Evolutionary conservation across 2,888 invertebrate species (phyloP).

Genomic region (Yponomeuta evonymella): DNA sequence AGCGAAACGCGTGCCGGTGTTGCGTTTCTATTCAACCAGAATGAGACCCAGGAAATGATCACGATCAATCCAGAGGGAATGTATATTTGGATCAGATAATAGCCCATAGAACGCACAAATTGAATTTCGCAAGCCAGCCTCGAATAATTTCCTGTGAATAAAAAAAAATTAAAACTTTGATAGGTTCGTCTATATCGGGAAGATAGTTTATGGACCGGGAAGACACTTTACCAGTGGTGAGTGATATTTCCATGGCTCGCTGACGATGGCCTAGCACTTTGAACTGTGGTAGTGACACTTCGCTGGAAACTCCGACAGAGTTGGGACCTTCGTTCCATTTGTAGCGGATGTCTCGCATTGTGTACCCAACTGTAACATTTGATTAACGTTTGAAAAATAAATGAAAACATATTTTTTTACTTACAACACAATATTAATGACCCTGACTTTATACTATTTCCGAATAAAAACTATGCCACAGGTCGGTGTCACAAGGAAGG

Average conservation of each 20-base stretch:
- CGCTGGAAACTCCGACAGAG: constrained; percentile 96
- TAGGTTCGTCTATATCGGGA: not conserved
- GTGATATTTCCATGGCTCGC: constrained; percentile 96
- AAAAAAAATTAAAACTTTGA: not conserved
- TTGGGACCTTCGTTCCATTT: constrained; percentile 97
- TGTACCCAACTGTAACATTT: constrained; percentile 91
- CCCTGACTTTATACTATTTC: too few relatives aligned
- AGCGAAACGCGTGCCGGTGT: constrained; percentile 95
- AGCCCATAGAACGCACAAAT: constrained; percentile 98
- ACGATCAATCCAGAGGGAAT: constrained; percentile 98
- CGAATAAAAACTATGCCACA: too few relatives aligned
- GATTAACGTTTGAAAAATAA: not conserved
- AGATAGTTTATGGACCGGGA: not conserved
- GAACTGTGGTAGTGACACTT: constrained; percentile 98
- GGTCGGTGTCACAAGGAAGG: too few relatives aligned
- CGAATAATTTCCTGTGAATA: constrained; percentile 91
- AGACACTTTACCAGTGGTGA: constrained; percentile 90
- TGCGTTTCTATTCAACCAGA: constrained; percentile 96
- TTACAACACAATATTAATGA: too few relatives aligned
- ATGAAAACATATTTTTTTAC: not conserved
- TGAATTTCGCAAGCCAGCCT: constrained; percentile 97
- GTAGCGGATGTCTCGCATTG: constrained; percentile 98
- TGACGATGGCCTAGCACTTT: constrained; percentile 97
- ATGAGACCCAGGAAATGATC: constrained; percentile 98
- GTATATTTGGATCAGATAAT: constrained; percentile 98